Conservation (phyloP, 2,797 vertebrate genomes). For the Vireo griseus region DNA sequence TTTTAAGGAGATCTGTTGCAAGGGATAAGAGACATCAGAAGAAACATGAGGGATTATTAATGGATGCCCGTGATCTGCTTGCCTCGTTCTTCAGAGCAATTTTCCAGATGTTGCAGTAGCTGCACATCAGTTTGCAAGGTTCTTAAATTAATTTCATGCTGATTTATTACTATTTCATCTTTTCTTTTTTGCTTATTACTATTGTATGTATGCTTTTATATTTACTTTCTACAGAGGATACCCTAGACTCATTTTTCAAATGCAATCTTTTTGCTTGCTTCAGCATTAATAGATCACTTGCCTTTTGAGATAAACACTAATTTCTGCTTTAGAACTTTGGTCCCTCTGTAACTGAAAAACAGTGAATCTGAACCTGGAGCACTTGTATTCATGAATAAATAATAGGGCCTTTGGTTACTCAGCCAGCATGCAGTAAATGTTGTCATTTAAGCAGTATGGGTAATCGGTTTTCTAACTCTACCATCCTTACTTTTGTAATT, state of each 20-base stretch:
- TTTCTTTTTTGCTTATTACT: background rate
- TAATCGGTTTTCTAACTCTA: background rate
- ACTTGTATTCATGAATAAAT: background rate
- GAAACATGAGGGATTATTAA: background rate
- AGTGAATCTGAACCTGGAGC: background rate
- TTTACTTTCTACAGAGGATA: background rate
- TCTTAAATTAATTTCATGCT: background rate
- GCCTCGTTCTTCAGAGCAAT: background rate
- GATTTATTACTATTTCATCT: background rate
- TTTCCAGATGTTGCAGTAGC: background rate
- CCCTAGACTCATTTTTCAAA: background rate
- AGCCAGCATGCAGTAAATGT: background rate
- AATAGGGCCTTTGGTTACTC: background rate
- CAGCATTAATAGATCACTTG: background rate
- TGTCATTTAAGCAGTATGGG: background rate
- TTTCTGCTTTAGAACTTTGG: background rate
- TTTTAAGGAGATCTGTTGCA: background rate
- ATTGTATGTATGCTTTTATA: background rate
- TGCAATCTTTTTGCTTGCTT: background rate
- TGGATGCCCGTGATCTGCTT: background rate
- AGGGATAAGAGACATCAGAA: background rate
- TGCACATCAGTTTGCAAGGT: background rate
- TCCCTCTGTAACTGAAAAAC: background rate
- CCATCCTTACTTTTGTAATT: background rate
- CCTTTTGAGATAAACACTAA: background rate